A percentile compares a stretch with the other conserved stretches of the same genome.
Evolutionary conservation across 2,797 vertebrate genomes (phyloP).

Genomic region (Gadopsis marmoratus): DNA sequence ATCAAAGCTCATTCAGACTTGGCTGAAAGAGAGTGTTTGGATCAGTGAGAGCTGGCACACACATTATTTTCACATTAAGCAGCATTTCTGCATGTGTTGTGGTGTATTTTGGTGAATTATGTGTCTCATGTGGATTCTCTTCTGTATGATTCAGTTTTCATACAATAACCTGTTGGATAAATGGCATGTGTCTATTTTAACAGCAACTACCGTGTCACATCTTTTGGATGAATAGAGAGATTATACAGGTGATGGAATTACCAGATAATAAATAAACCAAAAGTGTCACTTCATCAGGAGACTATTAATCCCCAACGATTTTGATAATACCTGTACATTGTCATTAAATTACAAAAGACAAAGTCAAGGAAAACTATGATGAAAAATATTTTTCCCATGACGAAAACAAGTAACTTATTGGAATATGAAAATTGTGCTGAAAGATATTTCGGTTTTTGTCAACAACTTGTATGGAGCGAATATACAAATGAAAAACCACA

Average conservation of each 20-base stretch:
- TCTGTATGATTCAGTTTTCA: neutral
- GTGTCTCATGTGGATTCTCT: constrained; percentile 21
- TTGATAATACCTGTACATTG: neutral
- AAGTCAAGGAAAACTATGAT: neutral
- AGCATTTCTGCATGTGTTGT: constrained; percentile 25
- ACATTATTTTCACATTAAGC: constrained; percentile 44
- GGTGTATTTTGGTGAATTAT: constrained; percentile 18
- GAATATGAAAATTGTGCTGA: neutral
- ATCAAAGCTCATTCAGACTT: constrained; percentile 68
- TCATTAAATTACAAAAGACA: no score
- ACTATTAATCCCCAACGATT: neutral
- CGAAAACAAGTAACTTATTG: neutral
- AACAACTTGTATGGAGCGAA: neutral
- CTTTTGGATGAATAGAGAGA: neutral
- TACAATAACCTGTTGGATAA: neutral
- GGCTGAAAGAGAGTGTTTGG: constrained; percentile 49
- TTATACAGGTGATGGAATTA: neutral
- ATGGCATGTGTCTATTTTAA: neutral
- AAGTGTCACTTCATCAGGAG: neutral
- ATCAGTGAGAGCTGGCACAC: constrained; percentile 39
- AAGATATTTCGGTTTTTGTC: neutral
- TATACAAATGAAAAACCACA: neutral
- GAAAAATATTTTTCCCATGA: neutral
- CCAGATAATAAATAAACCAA: neutral
- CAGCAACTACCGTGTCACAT: neutral